Evolutionary conservation across 2,113 vertebrate genomes (phyloP), one percentile per base, ranked within the genome.

Genomic region (Sprattus sprattus): DNA sequence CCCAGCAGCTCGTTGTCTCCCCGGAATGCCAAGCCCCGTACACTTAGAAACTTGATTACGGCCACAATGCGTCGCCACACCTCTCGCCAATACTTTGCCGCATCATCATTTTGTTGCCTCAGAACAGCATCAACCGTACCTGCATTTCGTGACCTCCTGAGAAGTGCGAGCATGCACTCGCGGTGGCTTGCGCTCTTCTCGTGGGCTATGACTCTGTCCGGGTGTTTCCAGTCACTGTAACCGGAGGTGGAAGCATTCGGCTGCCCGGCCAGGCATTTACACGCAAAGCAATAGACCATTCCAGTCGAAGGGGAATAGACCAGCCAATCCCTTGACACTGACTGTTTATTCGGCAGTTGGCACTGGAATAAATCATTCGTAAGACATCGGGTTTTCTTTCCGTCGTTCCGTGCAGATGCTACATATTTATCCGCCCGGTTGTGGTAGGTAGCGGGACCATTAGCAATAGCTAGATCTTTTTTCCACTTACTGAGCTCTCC

Each of bases 21-120:
- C 32, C 81, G 22, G 45, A 83, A 83, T 22, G 60, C 84, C 18
- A 85, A 81, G 13, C 84, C 54, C 22, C 80, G 47, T 81, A 85
- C 64, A 86, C 81, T 86, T 22, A 88, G 22, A 28, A 86, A 88
- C 25, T 86, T 84, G 28, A 86, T 86, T 9, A 82, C 85, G 39
- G 82, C 82, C 45, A 86, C 82, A 81, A 86, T 15, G n/a, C n/a
- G n/a, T n/a, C n/a, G n/a, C n/a, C n/a, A n/a, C n/a, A 81, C 85
- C 25, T 82, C 49, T 50, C 25, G 84, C 67, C 67, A 86, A 60
- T 81, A 45, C 44, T 85, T 52, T 20, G 13, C n/a, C 83, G 57
- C 67, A 57, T 45, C 49, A 67, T 75, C 81, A 6, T 45, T 49
- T 32, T 85, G 84, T n/a, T 18, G 44, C 83, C 60, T 75, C 32